These are phyloP conservation scores for Agonum fuliginosum DNA, from an alignment of 2,888 invertebrate genomes.

Conservation along the genomic window DNA sequence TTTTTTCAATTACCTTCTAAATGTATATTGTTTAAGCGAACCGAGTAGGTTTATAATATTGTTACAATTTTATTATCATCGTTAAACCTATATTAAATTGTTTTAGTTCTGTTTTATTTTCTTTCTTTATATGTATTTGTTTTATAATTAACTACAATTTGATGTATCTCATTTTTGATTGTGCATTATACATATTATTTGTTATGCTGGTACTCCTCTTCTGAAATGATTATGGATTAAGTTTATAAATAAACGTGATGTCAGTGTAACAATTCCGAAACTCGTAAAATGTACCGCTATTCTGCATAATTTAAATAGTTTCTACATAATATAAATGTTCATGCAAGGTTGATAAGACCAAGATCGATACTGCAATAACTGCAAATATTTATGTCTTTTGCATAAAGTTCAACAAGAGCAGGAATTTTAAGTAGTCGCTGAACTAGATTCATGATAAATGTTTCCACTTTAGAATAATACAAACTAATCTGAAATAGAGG, in stretches of 20 bases:
- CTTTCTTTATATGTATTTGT: no score
- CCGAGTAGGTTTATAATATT: no score
- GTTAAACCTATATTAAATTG: no score
- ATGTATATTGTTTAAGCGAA: no score
- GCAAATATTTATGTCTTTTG: background rate
- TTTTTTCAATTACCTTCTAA: no score
- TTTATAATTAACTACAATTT: no score
- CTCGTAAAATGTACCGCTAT: background rate
- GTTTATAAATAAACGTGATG: background rate
- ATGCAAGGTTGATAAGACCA: slow-evolving; percentile 13
- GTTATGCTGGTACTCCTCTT: no score
- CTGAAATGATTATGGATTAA: background rate
- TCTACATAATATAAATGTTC: background rate
- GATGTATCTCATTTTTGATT: no score
- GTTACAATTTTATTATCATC: no score
- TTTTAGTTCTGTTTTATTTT: no score
- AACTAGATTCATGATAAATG: background rate
- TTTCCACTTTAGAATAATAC: background rate
- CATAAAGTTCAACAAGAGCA: background rate
- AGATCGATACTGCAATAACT: slow-evolving; percentile 23
- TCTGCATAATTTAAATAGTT: background rate
- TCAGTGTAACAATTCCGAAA: background rate
- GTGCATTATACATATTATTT: no score
- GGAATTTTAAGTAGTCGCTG: background rate
- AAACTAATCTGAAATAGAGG: no score